These are phyloP conservation scores for Amphimallon solstitiale DNA, from an alignment of 2,888 invertebrate genomes.

Conservation along the genomic window DNA sequence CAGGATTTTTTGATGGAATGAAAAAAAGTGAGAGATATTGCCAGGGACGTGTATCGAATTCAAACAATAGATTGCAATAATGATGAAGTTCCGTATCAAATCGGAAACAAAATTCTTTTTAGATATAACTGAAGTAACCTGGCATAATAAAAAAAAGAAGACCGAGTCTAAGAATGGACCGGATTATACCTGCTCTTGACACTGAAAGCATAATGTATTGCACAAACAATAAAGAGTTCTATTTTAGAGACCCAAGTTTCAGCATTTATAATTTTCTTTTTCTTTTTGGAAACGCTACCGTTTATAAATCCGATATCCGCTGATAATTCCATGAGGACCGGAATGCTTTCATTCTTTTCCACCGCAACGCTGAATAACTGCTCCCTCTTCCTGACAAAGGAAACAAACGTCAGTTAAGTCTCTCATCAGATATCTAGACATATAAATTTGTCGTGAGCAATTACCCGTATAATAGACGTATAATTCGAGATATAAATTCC, in stretches of 20 bases:
- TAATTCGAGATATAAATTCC: too few species aligned
- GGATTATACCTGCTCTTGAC: background rate
- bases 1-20: too few species aligned
- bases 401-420: background rate
- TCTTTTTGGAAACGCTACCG: background rate
- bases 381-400: slow-evolving; percentile 8
- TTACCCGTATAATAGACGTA: too few species aligned
- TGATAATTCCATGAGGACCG: background rate
- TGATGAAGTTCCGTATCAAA: too few species aligned
- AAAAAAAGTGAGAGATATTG: too few species aligned
- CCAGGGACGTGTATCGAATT: too few species aligned
- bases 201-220: slow-evolving; percentile 17
- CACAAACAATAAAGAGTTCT: slow-evolving; percentile 15
- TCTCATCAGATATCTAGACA: slow-evolving; percentile 1
- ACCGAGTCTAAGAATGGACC: background rate
- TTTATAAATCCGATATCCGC: slow-evolving; percentile 13
- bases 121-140: too few species aligned
- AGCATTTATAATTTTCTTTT: slow-evolving; percentile 7
- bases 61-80: too few species aligned
- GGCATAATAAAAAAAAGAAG: too few species aligned
- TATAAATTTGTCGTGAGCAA: slow-evolving; percentile 2
- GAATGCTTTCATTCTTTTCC: slow-evolving; percentile 8
- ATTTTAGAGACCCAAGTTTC: background rate
- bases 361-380: background rate
- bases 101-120: too few species aligned